Evolutionary conservation across 2,888 invertebrate genomes (phyloP).

Genomic region (Enchytraeus crypticus): DNA sequence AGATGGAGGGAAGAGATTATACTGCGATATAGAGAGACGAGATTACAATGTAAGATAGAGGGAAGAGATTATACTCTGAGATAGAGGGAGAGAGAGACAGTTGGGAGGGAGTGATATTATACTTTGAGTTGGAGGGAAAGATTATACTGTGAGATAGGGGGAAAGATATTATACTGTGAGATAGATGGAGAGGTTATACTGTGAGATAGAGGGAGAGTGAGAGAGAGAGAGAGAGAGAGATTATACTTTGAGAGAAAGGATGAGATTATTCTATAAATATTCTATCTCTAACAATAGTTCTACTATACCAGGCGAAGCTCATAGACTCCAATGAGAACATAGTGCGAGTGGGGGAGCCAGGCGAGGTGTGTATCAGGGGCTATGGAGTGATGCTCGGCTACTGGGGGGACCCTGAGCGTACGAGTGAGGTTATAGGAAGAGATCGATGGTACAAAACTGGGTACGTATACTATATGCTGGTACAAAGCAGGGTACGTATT

Average conservation of each 20-base stretch:
- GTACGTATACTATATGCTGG: constrained; percentile 46
- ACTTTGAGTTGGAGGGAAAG: no score
- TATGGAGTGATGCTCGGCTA: constrained; percentile 72
- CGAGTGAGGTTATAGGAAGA: constrained; percentile 58
- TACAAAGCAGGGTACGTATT: background rate
- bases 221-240: no score
- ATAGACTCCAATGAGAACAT: constrained; percentile 58
- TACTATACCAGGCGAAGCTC: constrained; percentile 50
- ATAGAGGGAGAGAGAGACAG: no score
- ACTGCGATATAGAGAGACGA: no score
- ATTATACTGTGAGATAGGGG: no score
- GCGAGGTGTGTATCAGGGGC: constrained; percentile 68
- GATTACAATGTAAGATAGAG: no score
- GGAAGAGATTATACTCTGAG: no score
- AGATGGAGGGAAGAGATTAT: no score
- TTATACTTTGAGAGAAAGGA: background rate
- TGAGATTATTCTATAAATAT: background rate
- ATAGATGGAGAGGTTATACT: no score
- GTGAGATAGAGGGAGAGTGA: no score
- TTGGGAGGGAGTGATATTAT: no score
- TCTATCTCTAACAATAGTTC: background rate
- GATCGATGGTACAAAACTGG: constrained; percentile 76
- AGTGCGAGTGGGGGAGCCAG: constrained; percentile 63
- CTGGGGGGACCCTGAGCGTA: constrained; percentile 69
- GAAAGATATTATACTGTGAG: no score